Percentiles rank a stretch among this genome's conserved stretches.
Evolutionary conservation across 2,888 invertebrate species (phyloP).

Genomic region (Scaptomyza flava): DNA sequence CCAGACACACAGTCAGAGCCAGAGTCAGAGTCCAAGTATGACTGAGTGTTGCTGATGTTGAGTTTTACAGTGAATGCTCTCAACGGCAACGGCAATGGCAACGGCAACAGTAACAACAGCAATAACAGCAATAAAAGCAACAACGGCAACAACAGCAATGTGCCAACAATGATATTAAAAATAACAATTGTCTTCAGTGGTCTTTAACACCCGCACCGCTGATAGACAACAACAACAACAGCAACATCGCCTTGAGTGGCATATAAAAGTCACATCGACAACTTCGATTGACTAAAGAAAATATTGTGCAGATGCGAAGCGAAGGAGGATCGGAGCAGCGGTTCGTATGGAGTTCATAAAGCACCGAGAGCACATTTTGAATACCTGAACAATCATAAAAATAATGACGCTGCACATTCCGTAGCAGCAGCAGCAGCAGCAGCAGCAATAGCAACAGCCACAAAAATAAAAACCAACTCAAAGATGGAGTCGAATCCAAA

Average conservation of each 20-base stretch:
- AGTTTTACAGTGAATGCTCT: slow-evolving; percentile 66
- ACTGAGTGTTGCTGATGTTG: slow-evolving; percentile 70
- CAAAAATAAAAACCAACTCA: slow-evolving; percentile 19
- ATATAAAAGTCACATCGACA: slow-evolving; percentile 77
- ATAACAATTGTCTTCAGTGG: slow-evolving; percentile 80
- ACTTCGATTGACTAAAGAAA: slow-evolving; percentile 79
- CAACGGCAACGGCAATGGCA: slow-evolving; percentile 46
- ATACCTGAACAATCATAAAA: slow-evolving; percentile 82
- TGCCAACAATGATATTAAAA: slow-evolving; percentile 77
- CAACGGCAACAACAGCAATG: slow-evolving; percentile 50
- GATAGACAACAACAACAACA: slow-evolving; percentile 71
- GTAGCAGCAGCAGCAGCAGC: slow-evolving; percentile 56
- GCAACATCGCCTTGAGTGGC: slow-evolving; percentile 66
- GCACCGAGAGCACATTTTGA: slow-evolving; percentile 73
- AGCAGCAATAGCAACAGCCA: slow-evolving; percentile 13
- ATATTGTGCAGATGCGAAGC: slow-evolving; percentile 59
- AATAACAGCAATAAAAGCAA: slow-evolving; percentile 9
- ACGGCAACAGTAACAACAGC: slow-evolving; percentile 39
- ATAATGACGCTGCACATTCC: slow-evolving; percentile 84
- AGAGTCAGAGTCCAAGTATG: slow-evolving; percentile 64
- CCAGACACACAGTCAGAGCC: slow-evolving; percentile 37
- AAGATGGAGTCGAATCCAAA: slow-evolving; percentile 16
- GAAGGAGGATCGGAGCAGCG: slow-evolving; percentile 18
- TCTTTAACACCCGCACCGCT: slow-evolving; percentile 80
- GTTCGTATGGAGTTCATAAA: slow-evolving; percentile 53